phyloP scores from a whole-genome alignment of 2,113 vertebrate genomes.

The Pelusios castaneus region DNA sequence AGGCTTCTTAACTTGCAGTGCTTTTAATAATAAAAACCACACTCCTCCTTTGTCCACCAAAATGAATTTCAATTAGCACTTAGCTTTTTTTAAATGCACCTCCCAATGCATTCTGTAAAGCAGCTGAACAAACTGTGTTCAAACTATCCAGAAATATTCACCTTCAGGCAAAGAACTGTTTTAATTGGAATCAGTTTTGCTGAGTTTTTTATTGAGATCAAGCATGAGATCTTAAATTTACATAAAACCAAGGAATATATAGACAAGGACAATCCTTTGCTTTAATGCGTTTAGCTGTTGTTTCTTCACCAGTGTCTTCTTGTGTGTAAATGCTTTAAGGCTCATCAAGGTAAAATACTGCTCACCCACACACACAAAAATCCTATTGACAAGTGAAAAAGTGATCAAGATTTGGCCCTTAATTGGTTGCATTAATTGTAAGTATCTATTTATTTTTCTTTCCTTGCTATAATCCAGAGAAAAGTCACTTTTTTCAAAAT shows the following conservation, averaged over 20 bases:
- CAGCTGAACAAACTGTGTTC: conserved; percentile 36
- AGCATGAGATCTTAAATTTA: background rate
- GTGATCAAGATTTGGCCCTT: background rate
- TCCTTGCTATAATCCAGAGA: background rate
- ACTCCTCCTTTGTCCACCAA: conserved; percentile 24
- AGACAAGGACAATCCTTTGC: background rate
- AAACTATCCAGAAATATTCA: conserved; percentile 16
- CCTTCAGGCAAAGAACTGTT: conserved; percentile 18
- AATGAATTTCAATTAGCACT: conserved; percentile 36
- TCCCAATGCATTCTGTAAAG: conserved; percentile 30
- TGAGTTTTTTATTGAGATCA: background rate
- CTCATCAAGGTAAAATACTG: fast-evolving
- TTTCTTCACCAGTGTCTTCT: conserved; percentile 6
- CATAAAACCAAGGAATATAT: background rate
- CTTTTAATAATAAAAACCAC: conserved; percentile 31
- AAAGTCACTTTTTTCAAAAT: conserved; percentile 8
- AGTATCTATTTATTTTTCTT: background rate
- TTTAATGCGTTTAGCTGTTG: background rate
- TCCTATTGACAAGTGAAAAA: background rate
- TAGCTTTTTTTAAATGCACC: background rate
- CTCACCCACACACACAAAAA: background rate
- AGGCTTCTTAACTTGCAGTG: conserved; percentile 21
- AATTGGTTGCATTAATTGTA: background rate
- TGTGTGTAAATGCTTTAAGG: conserved; percentile 4
- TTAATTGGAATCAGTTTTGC: conserved; percentile 27